Evolutionary conservation across 2,888 invertebrate genomes (phyloP), one percentile per base, ranked within the genome.

Genomic region (Drosophila heteroneura): DNA sequence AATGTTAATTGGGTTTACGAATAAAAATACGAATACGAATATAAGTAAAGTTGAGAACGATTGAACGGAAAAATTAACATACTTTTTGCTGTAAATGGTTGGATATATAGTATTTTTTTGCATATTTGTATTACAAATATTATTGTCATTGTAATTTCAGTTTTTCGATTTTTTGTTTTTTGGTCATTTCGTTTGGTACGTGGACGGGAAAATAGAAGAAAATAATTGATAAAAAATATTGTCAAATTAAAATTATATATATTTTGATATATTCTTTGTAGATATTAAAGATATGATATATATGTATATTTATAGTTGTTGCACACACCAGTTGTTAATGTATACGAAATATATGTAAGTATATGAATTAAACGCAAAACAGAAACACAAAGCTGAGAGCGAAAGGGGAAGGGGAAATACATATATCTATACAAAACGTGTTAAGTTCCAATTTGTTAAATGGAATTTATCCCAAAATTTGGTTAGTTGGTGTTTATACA

Each of bases 1-100:
- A 76, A 81, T 68, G n/a, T 68, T 68, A 76, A 72, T 71, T 62
- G 64, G 47, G 44, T 72, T 57, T 65, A 76, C 58, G 28, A 71
- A 47, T 70, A 78, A 63, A 53, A 74, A 79, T 53, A 59, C 33
- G 16, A 75, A 37, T 75, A 75, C 70, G 59, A 76, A 71, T 81
- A 66, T 26, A 54, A 71, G 51, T n/a, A 65, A 63, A 52, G 41
- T 66, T 68, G 49, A 53, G 63, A 78, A 53, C 26, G 53, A 68
- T 70, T 58, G 3, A 68, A 80, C 63, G 63, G 30, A 80, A 81
- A 58, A 67, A 75, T 73, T n/a, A 72, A 87, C 91, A 82, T 87
- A 87, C 91, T 90, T 87, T 84, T 90, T 87, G 85, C 89, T 85
- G 82, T 78, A 65, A 77, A 79, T 89, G 65, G 72, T 85, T 68